A percentile compares a stretch with the other conserved stretches of the same genome.
Conservation (phyloP, 1,140 invertebrate species). For the Solenopsis invicta region DNA sequence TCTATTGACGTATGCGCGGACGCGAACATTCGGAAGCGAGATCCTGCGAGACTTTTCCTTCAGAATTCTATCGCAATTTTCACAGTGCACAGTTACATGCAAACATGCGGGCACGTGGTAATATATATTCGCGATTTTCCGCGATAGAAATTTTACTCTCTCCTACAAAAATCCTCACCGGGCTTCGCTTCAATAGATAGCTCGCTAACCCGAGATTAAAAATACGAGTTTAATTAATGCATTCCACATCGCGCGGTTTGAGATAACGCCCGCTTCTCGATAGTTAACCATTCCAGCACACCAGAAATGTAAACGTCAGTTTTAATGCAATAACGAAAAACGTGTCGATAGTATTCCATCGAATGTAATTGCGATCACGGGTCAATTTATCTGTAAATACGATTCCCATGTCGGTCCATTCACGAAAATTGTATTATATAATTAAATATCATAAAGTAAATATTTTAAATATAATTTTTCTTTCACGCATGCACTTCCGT, state of each 20-base stretch:
- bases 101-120: neutral
- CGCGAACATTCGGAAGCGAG: slow-evolving; percentile 1
- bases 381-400: slow-evolving; percentile 38
- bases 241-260: slow-evolving; percentile 31
- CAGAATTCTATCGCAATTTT: slow-evolving; percentile 46
- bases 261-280: slow-evolving; percentile 35
- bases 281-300: slow-evolving; percentile 13
- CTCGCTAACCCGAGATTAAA: slow-evolving; percentile 31
- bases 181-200: slow-evolving; percentile 7
- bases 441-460: neutral
- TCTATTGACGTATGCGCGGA: slow-evolving; percentile 16
- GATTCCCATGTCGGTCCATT: neutral
- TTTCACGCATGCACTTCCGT: neutral
- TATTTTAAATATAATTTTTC: slow-evolving; percentile 25
- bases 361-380: slow-evolving; percentile 25
- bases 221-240: slow-evolving; percentile 58
- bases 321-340: slow-evolving; percentile 50
- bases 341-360: slow-evolving; percentile 18
- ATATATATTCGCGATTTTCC: slow-evolving; percentile 39
- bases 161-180: slow-evolving; percentile 37
- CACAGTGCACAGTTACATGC: neutral
- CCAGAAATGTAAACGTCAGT: slow-evolving; percentile 37
- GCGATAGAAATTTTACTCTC: slow-evolving; percentile 43
- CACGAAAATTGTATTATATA: neutral
- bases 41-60: slow-evolving; percentile 6